phyloP scores from a whole-genome alignment of 2,113 vertebrate species.

The Heliornis fulica region DNA sequence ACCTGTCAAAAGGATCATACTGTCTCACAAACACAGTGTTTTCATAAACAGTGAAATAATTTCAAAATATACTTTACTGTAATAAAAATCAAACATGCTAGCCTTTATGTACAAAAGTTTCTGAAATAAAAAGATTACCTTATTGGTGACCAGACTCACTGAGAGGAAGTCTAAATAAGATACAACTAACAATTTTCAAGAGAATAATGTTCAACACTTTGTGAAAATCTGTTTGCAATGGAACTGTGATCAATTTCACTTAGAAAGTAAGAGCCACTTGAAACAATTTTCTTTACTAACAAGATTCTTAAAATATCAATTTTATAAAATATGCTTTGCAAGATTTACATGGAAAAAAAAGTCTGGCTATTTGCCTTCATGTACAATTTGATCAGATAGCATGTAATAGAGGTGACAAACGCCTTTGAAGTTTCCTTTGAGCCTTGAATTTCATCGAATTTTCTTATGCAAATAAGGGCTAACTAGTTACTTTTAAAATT shows the following conservation, averaged over 20 bases:
- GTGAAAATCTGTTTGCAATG: background rate
- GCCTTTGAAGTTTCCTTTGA: background rate
- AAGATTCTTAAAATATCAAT: background rate
- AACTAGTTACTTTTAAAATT: conserved; percentile 35
- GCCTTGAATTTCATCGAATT: conserved; percentile 18
- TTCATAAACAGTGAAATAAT: background rate
- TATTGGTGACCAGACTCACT: background rate
- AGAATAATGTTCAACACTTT: background rate
- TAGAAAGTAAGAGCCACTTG: background rate
- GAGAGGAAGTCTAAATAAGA: background rate
- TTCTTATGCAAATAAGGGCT: conserved; percentile 52
- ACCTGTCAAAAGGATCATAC: background rate
- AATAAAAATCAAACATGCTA: background rate
- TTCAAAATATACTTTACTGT: background rate
- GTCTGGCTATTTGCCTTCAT: background rate
- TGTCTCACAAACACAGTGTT: background rate
- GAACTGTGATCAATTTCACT: background rate
- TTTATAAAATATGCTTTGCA: background rate
- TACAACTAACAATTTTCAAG: background rate
- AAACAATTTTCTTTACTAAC: background rate
- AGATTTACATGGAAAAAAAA: background rate
- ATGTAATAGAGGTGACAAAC: conserved; percentile 34
- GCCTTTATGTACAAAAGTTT: background rate
- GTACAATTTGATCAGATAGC: conserved; percentile 23
- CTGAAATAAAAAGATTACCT: background rate